Conservation (phyloP, 2,113 vertebrate genomes). For the Camelus bactrianus region DNA sequence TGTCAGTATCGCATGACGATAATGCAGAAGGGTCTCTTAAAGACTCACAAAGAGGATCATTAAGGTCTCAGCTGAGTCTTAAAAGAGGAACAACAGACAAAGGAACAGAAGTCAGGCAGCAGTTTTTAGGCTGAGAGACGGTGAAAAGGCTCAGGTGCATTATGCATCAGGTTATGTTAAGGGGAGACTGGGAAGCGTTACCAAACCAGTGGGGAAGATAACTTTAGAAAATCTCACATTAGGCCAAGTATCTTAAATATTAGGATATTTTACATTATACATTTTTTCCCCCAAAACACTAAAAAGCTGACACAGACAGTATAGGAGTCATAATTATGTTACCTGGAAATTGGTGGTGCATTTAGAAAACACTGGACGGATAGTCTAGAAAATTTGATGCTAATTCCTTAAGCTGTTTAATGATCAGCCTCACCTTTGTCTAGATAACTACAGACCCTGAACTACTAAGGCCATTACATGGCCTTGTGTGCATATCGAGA, state of each 20-base stretch:
- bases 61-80: slow-evolving; percentile 5
- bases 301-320: background rate
- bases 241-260: background rate
- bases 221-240: background rate
- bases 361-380: background rate
- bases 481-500: background rate
- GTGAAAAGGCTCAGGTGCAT: background rate
- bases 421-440: background rate
- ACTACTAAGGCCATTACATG: background rate
- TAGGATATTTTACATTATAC: background rate
- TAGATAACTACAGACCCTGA: background rate
- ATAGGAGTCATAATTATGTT: background rate
- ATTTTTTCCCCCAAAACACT: background rate
- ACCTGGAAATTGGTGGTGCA: background rate
- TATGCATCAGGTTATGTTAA: background rate
- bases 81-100: background rate
- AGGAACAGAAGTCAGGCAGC: background rate
- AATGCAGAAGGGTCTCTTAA: background rate
- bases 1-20: background rate
- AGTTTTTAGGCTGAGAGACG: background rate
- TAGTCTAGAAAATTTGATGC: background rate
- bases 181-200: background rate
- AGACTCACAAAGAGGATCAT: background rate
- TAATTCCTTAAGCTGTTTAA: background rate
- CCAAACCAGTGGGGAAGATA: background rate